These are phyloP conservation scores for Erynnis tages DNA, from an alignment of 2,888 invertebrate genomes.

Conservation along the genomic window DNA sequence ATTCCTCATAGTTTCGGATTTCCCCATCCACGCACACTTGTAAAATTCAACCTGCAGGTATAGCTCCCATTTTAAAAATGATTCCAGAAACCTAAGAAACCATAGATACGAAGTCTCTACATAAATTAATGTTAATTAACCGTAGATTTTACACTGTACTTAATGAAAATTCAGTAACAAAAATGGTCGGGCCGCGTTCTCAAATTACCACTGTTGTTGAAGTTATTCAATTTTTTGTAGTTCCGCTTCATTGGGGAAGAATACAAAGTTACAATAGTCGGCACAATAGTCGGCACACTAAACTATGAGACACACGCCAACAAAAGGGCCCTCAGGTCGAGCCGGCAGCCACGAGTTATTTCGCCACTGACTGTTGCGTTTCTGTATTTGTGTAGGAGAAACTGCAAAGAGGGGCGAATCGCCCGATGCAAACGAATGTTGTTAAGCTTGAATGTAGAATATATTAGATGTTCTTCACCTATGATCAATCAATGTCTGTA, in stretches of 20 bases:
- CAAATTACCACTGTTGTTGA: neutral
- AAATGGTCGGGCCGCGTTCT: neutral
- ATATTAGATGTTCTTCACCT: neutral
- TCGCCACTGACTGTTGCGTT: conserved; percentile 25
- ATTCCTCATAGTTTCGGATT: too few relatives aligned
- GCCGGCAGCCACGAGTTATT: conserved; percentile 25
- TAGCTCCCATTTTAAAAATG: too few relatives aligned
- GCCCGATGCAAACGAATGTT: conserved; percentile 4
- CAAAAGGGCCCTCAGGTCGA: conserved; percentile 27
- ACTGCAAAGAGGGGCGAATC: conserved; percentile 13
- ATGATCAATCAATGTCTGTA: neutral
- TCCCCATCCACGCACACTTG: too few relatives aligned
- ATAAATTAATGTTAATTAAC: too few relatives aligned
- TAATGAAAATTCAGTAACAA: neutral
- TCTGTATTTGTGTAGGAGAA: conserved; percentile 21
- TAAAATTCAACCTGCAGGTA: too few relatives aligned
- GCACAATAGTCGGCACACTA: conserved; percentile 22
- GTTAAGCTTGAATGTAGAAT: neutral
- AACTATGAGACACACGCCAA: conserved; percentile 24
- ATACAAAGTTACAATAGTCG: conserved; percentile 21
- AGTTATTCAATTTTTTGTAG: conserved; percentile 11
- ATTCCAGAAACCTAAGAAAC: too few relatives aligned
- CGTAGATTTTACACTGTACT: neutral
- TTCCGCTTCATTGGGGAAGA: conserved; percentile 18
- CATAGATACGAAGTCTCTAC: too few relatives aligned